Conservation (phyloP, 2,113 vertebrate genomes). For the Nesospiza acunhae region DNA sequence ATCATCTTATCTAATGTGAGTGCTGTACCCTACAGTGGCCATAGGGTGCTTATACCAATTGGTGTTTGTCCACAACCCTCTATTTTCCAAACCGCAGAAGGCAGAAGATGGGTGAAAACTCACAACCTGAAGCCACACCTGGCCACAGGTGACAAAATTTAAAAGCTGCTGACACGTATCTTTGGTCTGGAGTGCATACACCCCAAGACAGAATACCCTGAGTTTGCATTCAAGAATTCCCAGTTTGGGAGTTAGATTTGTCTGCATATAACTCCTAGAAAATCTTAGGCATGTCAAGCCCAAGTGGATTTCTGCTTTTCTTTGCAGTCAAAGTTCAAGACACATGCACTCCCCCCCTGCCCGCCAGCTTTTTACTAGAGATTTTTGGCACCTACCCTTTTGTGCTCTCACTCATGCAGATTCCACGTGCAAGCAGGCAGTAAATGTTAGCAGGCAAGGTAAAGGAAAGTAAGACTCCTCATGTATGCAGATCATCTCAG, state of each 20-base stretch:
- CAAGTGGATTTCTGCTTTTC: background rate
- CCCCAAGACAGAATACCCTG: background rate
- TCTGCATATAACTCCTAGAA: background rate
- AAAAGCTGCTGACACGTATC: background rate
- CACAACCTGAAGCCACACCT: background rate
- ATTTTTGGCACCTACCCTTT: background rate
- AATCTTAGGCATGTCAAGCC: background rate
- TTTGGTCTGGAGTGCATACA: background rate
- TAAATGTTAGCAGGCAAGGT: background rate
- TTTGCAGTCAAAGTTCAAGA: background rate
- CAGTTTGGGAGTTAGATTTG: background rate
- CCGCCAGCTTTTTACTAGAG: background rate
- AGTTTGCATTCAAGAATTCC: background rate
- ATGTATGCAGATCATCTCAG: background rate
- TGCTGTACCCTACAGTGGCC: background rate
- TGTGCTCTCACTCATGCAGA: background rate
- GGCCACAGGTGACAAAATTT: background rate
- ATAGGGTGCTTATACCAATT: rapidly evolving
- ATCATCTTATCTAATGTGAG: background rate
- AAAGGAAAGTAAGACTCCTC: background rate
- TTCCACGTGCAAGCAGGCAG: background rate
- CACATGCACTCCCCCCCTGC: background rate
- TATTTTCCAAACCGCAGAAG: background rate
- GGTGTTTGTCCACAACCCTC: background rate
- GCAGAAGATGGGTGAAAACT: background rate